Conservation (phyloP, 2,888 invertebrate species). For the Julus scanicus region DNA sequence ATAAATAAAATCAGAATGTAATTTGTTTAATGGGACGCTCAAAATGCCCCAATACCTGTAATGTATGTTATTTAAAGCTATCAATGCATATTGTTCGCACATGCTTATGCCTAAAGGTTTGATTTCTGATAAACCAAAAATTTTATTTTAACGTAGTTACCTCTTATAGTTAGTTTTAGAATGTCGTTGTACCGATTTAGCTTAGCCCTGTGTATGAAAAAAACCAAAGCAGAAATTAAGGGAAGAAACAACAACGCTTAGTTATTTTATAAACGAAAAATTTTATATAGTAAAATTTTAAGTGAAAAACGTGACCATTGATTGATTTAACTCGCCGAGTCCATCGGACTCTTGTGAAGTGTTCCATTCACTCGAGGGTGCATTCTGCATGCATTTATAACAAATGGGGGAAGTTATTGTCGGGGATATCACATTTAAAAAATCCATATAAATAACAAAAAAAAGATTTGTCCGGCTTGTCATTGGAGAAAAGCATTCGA, state of each 20-base stretch:
- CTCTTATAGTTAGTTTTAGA: not conserved
- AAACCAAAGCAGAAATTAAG: conserved; percentile 22
- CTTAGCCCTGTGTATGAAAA: not conserved
- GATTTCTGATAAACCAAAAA: not conserved
- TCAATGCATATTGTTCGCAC: too few relatives aligned
- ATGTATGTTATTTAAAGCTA: too few relatives aligned
- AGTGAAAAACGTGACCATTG: conserved; percentile 40
- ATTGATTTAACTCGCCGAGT: not conserved
- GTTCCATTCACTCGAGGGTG: conserved; percentile 41
- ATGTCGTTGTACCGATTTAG: not conserved
- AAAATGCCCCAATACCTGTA: too few relatives aligned
- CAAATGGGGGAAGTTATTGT: conserved; percentile 8
- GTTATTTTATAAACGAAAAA: conserved; percentile 43
- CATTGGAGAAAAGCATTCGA: conserved; percentile 3
- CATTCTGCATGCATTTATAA: conserved; percentile 14
- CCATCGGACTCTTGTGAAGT: conserved; percentile 6
- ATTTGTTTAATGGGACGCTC: too few relatives aligned
- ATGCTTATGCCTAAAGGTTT: not conserved
- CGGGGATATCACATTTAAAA: conserved; percentile 30
- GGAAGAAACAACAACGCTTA: conserved; percentile 42
- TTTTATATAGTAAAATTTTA: conserved; percentile 44
- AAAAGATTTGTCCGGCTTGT: not conserved
- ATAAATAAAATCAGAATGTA: too few relatives aligned
- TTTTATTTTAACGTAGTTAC: not conserved
- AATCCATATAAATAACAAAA: conserved; percentile 46